Conservation (phyloP, 2,113 vertebrate species). For the Ailurus styani region DNA sequence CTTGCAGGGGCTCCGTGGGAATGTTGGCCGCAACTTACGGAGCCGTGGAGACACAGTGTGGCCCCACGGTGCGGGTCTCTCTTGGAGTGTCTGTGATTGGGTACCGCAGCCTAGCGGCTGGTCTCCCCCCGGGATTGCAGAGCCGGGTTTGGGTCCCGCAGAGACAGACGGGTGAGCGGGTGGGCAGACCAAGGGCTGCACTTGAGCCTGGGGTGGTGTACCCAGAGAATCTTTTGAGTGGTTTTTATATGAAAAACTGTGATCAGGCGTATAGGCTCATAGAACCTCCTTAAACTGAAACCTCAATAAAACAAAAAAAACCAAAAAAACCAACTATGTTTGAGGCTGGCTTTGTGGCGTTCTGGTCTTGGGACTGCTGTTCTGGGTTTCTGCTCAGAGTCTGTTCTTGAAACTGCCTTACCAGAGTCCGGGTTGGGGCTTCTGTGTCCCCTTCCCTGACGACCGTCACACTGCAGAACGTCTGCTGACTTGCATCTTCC, state of each 20-base stretch:
- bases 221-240: not conserved
- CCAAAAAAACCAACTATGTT: not conserved
- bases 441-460: not conserved
- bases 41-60: not conserved
- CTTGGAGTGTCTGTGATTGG: not conserved
- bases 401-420: not conserved
- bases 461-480: not conserved
- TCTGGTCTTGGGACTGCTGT: not conserved
- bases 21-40: not conserved
- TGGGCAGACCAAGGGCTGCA: no score
- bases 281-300: not conserved
- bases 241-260: not conserved
- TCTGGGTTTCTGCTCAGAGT: not conserved
- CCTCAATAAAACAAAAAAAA: not conserved
- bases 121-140: not conserved
- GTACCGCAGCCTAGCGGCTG: not conserved
- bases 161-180: not conserved
- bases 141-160: not conserved
- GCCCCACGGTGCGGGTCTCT: not conserved
- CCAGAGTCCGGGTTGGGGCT: not conserved
- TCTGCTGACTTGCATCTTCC: not conserved
- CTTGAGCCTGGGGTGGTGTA: not conserved
- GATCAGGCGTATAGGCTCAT: not conserved
- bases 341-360: no score
- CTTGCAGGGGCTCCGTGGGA: no score